Percentiles rank a stretch among this genome's conserved stretches.
Conservation (phyloP, 2,797 vertebrate genomes). For the Clarias platycephalus region DNA sequence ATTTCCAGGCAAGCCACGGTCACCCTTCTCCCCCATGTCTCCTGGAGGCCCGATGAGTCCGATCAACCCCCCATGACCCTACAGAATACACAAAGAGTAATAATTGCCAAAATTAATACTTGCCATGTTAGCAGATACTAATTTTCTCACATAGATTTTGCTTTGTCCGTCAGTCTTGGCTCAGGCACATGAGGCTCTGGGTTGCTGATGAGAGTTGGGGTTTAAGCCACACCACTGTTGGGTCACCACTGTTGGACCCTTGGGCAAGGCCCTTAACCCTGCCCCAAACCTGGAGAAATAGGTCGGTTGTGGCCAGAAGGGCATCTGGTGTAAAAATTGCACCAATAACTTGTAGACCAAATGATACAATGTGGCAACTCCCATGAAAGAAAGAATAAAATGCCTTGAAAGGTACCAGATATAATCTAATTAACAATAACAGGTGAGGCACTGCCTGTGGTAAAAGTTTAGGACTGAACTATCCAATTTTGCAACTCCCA, state of each 20-base stretch:
- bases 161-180: neutral
- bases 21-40: slow-evolving; percentile 91
- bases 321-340: no score
- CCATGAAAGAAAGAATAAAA: neutral
- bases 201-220: no score
- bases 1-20: slow-evolving; percentile 83
- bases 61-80: slow-evolving; percentile 89
- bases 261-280: no score
- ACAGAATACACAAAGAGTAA: slow-evolving; percentile 21
- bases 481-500: no score
- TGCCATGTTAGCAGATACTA: neutral
- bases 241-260: no score
- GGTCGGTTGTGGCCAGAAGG: no score
- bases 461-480: neutral
- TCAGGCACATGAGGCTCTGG: neutral
- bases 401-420: neutral
- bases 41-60: slow-evolving; percentile 89
- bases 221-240: no score
- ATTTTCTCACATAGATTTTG: neutral
- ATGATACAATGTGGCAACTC: no score
- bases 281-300: no score
- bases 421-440: neutral
- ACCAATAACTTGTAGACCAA: no score
- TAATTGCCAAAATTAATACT: neutral
- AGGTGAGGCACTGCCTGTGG: neutral